These are phyloP conservation scores for Corydoras sp. DNA, from an alignment of 2,113 vertebrate genomes.

Conservation along the genomic window DNA sequence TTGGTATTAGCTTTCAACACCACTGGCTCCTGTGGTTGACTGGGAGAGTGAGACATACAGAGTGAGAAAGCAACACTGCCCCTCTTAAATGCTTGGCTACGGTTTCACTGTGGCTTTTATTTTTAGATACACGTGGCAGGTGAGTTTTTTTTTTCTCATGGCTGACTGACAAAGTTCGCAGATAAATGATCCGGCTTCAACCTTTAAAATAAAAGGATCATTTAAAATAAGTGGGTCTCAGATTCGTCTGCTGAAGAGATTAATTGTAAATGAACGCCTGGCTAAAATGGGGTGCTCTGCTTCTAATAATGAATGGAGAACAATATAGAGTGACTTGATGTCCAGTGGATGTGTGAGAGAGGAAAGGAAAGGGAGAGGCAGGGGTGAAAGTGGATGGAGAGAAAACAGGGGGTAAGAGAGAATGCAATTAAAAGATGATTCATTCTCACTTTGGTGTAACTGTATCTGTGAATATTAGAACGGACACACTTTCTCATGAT, in stretches of 20 bases:
- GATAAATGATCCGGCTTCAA: slow-evolving; percentile 36
- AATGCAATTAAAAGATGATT: slow-evolving; percentile 50
- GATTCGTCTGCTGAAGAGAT: slow-evolving; percentile 36
- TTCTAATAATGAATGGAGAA: slow-evolving; percentile 26
- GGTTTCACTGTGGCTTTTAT: slow-evolving; percentile 38
- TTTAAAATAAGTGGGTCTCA: slow-evolving; percentile 45
- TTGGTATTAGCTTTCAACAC: slow-evolving; percentile 68
- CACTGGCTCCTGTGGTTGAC: slow-evolving; percentile 48
- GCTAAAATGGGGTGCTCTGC: slow-evolving; percentile 32
- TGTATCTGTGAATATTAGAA: slow-evolving; percentile 45
- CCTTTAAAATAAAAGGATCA: slow-evolving; percentile 39
- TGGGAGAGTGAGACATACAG: slow-evolving; percentile 54
- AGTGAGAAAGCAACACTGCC: slow-evolving; percentile 36
- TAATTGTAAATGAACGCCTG: slow-evolving; percentile 42
- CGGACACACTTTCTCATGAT: slow-evolving; percentile 43
- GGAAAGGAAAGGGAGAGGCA: slow-evolving; percentile 10
- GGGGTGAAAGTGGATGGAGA: slow-evolving; percentile 30
- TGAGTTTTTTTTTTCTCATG: slow-evolving; percentile 31
- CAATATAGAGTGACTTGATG: slow-evolving; percentile 11
- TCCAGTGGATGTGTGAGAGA: neutral
- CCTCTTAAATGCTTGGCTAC: slow-evolving; percentile 32
- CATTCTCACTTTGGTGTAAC: slow-evolving; percentile 49
- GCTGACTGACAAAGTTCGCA: slow-evolving; percentile 30
- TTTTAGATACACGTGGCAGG: slow-evolving; percentile 43
- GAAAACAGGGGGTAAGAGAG: slow-evolving; percentile 29